Base-by-base conservation (phyloP, 2,113 vertebrate species). In the Rissa tridactyla region DNA sequence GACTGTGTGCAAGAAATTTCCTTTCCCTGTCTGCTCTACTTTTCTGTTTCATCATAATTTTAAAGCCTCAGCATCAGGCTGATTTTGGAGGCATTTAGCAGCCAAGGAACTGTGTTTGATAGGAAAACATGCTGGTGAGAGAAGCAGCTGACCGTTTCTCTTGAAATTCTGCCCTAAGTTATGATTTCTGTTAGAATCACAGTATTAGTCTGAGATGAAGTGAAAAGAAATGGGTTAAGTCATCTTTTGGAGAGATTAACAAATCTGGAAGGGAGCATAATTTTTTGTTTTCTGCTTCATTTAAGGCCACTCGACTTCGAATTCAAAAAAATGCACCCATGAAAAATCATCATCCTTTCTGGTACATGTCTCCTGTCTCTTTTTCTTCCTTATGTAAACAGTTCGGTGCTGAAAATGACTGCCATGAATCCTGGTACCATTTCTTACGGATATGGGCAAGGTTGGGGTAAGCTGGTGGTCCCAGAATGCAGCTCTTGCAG, bases 11-110 rank as follows among this genome's bases (percentile, higher is more conserved):
- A 79, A 90, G 92, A 96, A 47, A 55, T 80, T 73, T 70, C 64
- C 61, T 78, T 51, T 86, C 51, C 25, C 54, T 55, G 40, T 60
- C 75, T 96, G 94, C 57, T 86, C 85, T 94, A 90, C 86, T 95
- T 93, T 90, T 81, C 38, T 57, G 47, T 68, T 81, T 69, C 88
- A 79, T 84, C 75, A 27, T 20, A 27, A 61, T 57, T 75, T 93
- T 44, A 81, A 93, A 94, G 46, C 64, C 26, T 91, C 27, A 0
- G 79, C 70, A 71, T 47, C 60, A 77, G 88, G 66, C 82, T 90
- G 82, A 58, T 84, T 94, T 88, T 75, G 60, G 60, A 93, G 64
- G 47, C 55, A 58, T 55, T 94, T 61, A 51, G 38, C 75, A 92
- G 68, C 32, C 52, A 60, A 82, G 70, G 55, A 86, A 13, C 46